Conservation (phyloP, 2,797 vertebrate genomes). For the Sebastes taczanowskii region DNA sequence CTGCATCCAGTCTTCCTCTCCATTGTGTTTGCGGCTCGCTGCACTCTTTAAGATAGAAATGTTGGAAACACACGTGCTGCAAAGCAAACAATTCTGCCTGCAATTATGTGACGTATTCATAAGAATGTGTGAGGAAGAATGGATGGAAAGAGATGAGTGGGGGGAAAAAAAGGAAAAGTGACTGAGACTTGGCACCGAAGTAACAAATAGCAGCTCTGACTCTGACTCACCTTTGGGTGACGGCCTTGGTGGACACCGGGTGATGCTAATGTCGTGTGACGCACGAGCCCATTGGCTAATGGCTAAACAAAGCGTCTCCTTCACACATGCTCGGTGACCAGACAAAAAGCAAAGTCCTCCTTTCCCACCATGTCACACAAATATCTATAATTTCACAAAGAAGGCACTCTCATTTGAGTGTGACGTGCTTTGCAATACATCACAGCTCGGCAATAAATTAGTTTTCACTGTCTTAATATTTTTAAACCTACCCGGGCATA, state of each 20-base stretch:
- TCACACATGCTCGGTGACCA: constrained; percentile 7
- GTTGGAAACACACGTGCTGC: constrained; percentile 25
- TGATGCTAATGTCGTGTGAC: constrained; percentile 57
- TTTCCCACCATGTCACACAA: not conserved
- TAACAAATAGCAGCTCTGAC: constrained; percentile 40
- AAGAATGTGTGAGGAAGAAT: constrained; percentile 25
- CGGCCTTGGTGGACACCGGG: constrained; percentile 2
- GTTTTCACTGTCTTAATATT: not conserved
- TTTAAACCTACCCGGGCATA: constrained; percentile 1
- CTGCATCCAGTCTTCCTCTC: constrained; percentile 17
- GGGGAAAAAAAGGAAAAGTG: not conserved
- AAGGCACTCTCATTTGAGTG: constrained; percentile 1
- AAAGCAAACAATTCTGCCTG: constrained; percentile 38
- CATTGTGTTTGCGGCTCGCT: constrained; percentile 35
- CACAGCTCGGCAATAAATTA: constrained; percentile 4
- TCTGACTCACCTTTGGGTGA: constrained; percentile 54
- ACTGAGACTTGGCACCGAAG: constrained; percentile 32
- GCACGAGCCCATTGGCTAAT: constrained; percentile 33
- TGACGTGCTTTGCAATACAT: not conserved
- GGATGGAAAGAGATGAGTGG: constrained; percentile 6
- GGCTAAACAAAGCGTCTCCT: constrained; percentile 6
- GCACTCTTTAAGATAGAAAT: constrained; percentile 28
- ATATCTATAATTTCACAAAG: not conserved
- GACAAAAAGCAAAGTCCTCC: not conserved
- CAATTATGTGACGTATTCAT: constrained; percentile 73